Evolutionary conservation across 1,140 invertebrate species (phyloP), one percentile per base, ranked within the genome.

Genomic region (Neuroterus valhalla): DNA sequence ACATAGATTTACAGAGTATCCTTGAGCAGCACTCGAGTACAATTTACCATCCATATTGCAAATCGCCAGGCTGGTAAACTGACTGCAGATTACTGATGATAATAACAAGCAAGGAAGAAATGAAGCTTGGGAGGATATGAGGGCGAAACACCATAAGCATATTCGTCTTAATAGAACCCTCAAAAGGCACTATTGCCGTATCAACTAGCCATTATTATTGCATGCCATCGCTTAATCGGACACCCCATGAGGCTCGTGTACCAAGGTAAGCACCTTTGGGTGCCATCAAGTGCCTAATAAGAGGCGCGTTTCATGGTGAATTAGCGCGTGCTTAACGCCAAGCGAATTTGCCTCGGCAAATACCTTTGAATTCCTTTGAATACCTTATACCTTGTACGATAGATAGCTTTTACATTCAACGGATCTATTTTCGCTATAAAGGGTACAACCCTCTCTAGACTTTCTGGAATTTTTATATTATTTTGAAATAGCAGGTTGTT

Each of bases 1-100:
- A 62, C 55, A 62, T 62, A 62, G 55, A 62, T 62, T 62, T 62
- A 62, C 55, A 62, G 55, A 62, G 55, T 62, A 62, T 62, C 55
- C 55, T 62, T 62, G 55, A 62, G n/a, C 10, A 15, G 55, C 52
- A 55, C 52, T 55, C 52, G 52, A 55, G 52, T 55, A 55, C 52
- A 62, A 62, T 62, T 62, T 62, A 62, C 55, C 23, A 62, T 62
- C 55, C 55, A 23, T 62, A 62, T 23, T 62, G 55, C 55, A 62
- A 62, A 62, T 62, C 23, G 55, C 55, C 55, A 62, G 55, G 55
- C 31, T 62, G 55, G 55, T 62, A 62, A 62, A 62, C 55, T 62
- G 23, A 62, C 55, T 62, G 55, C 15, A 62, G 55, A 62, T 62
- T 62, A 62, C 55, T 31, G 55, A 62, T 62, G 23, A 62, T 62